Evolutionary conservation across 2,888 invertebrate genomes (phyloP), one percentile per base, ranked within the genome.

Genomic region (Perdita meconis): DNA sequence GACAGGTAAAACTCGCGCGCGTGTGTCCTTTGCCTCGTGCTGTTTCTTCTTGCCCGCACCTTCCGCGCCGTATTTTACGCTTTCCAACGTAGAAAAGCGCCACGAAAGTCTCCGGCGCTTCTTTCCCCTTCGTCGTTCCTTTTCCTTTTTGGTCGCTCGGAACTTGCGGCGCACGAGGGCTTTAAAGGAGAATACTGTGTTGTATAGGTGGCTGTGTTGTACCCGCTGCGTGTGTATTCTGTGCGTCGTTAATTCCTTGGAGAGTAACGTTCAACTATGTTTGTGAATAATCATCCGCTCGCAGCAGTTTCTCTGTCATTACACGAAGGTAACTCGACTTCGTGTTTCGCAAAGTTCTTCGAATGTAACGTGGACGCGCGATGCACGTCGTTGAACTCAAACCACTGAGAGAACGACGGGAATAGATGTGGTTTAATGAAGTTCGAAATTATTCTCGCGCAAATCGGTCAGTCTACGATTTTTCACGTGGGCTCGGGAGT

Each of bases 1-100:
- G 91, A 90, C 84, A 90, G 91, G 91, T 91, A 90, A 90, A 53
- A 61, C 64, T 55, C 22, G 59, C n/a, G n/a, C n/a, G n/a, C n/a
- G n/a, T n/a, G n/a, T n/a, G n/a, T n/a, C n/a, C n/a, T n/a, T n/a
- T 61, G 61, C 40, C 22, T 19, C 47, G 19, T 36, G 50, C 60
- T 38, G 44, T 22, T 10, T 19, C 44, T 16, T 40, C 24, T 24
- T 44, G 26, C 36, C 42, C 67, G 47, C 44, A n/a, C 3, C 19
- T 16, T n/a, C n/a, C n/a, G 24, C 34, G 19, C 26, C 50, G 26
- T 24, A 22, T 24, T 0, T 50, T 0, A 2, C 12, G 10, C 0
- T 40, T 6, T 50, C 34, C 50, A 1, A 36, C 34, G 40, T 40
- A 2, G 38, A 22, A 42, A 50, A 30, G 10, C 22, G 12, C 19